phyloP scores from a whole-genome alignment of 2,888 invertebrate species.

The Glyphotaelius pellucidus region DNA sequence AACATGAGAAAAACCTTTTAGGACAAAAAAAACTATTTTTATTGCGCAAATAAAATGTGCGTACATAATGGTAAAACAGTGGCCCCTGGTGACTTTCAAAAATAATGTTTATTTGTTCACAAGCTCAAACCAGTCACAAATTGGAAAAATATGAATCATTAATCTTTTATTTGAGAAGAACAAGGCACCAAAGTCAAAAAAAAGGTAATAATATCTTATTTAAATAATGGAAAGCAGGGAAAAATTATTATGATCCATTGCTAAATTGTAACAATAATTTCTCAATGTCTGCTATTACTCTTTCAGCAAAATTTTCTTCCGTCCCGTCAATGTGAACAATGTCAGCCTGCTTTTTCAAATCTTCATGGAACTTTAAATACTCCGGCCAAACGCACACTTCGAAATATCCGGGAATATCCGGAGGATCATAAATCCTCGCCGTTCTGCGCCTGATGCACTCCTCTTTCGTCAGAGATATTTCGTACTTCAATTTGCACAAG shows the following conservation, averaged over 20 bases:
- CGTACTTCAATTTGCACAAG: slow-evolving; percentile 85
- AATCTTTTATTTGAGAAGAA: not conserved
- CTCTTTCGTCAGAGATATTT: slow-evolving; percentile 82
- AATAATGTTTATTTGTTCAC: too few species aligned
- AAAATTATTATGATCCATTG: not conserved
- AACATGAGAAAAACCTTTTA: too few species aligned
- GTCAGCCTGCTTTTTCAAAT: slow-evolving; percentile 68
- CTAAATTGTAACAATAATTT: not conserved
- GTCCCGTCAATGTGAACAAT: slow-evolving; percentile 58
- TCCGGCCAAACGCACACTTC: slow-evolving; percentile 95
- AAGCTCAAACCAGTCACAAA: too few species aligned
- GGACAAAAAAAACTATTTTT: too few species aligned
- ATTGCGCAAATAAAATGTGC: too few species aligned
- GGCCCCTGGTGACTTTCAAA: too few species aligned
- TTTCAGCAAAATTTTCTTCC: slow-evolving; percentile 31
- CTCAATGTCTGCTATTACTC: slow-evolving; percentile 46
- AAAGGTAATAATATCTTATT: not conserved
- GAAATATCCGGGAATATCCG: slow-evolving; percentile 93
- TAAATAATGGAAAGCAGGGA: not conserved
- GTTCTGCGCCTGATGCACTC: slow-evolving; percentile 82
- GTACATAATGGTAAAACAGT: too few species aligned
- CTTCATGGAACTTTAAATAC: slow-evolving; percentile 79
- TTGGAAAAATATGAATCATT: not conserved
- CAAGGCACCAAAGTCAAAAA: not conserved
- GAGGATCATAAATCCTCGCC: slow-evolving; percentile 86